These are phyloP conservation scores for Drosophila lacertosa DNA, from an alignment of 1,140 invertebrate genomes.

Conservation along the genomic window DNA sequence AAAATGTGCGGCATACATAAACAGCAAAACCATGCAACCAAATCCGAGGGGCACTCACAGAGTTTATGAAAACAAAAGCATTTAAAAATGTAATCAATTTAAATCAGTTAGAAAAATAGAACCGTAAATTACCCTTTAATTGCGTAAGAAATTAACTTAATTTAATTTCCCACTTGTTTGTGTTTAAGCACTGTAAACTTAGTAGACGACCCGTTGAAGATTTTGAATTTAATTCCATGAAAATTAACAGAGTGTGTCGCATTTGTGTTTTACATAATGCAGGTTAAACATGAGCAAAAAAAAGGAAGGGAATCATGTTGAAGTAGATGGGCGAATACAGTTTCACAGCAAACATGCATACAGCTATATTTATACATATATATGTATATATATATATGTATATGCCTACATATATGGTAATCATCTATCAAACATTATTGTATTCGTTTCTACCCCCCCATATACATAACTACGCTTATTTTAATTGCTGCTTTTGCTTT, in stretches of 20 bases:
- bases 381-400: conserved; percentile 19
- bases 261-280: conserved; percentile 62
- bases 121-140: no score
- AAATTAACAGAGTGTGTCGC: conserved; percentile 74
- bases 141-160: neutral
- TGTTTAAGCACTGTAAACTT: neutral
- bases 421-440: conserved; percentile 68
- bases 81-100: neutral
- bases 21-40: conserved; percentile 42
- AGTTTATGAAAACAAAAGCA: conserved; percentile 10
- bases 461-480: conserved; percentile 57
- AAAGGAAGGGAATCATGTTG: neutral
- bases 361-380: neutral
- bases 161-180: neutral
- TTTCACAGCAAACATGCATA: conserved; percentile 6
- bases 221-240: conserved; percentile 70
- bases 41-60: conserved; percentile 34
- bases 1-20: conserved; percentile 75
- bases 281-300: conserved; percentile 44
- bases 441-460: conserved; percentile 11
- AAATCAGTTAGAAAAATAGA: no score
- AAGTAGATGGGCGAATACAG: conserved; percentile 19
- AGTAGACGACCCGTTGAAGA: conserved; percentile 12
- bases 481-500: conserved; percentile 76
- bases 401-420: conserved; percentile 38